A percentile compares a stretch with the other conserved stretches of the same genome.
phyloP scores from a whole-genome alignment of 2,888 invertebrate genomes.

The Nephrocerus scutellatus region DNA sequence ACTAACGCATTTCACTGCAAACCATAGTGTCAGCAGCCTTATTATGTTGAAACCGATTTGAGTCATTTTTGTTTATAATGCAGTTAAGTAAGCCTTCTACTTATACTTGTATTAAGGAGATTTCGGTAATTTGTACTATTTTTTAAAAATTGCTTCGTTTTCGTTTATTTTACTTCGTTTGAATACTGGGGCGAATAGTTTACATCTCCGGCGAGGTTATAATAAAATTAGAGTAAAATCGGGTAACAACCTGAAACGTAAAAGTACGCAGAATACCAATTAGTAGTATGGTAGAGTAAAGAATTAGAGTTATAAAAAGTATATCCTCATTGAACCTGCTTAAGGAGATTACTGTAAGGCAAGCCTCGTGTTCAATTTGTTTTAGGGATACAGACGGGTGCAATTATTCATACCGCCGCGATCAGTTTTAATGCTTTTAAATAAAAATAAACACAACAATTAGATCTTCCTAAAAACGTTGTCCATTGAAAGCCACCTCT shows the following conservation, averaged over 20 bases:
- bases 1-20: conserved; percentile 25
- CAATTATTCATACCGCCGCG: too few relatives aligned
- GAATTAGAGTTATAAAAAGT: not conserved
- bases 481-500: too few relatives aligned
- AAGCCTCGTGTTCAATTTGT: not conserved
- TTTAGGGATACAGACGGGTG: not conserved
- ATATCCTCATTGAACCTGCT: not conserved
- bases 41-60: not conserved
- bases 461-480: too few relatives aligned
- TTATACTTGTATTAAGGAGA: not conserved
- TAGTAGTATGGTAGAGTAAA: not conserved
- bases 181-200: conserved; percentile 32
- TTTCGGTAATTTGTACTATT: conserved; percentile 3
- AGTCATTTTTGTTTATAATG: conserved; percentile 1
- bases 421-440: too few relatives aligned
- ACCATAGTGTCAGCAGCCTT: conserved; percentile 25
- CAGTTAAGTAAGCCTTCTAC: not conserved
- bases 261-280: conserved; percentile 5
- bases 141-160: conserved; percentile 2
- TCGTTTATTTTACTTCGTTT: not conserved
- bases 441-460: too few relatives aligned
- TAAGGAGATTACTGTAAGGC: not conserved
- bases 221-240: conserved; percentile 15
- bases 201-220: conserved; percentile 33
- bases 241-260: conserved; percentile 29